phyloP scores from a whole-genome alignment of 2,113 vertebrate genomes.

The Turdus rufiventris region DNA sequence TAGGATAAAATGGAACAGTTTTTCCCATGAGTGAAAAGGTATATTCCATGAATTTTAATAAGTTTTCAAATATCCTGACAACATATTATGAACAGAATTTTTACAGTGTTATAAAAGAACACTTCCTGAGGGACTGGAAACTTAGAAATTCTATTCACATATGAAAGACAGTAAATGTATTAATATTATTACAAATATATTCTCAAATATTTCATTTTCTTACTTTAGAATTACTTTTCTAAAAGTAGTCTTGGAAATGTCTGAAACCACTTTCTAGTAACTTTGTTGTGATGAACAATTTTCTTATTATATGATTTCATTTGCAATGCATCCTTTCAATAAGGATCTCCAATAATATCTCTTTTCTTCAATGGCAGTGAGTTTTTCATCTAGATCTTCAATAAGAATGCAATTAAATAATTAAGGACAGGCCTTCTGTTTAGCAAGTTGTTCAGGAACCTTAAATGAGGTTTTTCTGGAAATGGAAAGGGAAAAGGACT shows the following conservation, averaged over 20 bases:
- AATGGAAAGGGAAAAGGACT: background rate
- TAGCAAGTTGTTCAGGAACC: background rate
- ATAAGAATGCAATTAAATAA: background rate
- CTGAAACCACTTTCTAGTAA: background rate
- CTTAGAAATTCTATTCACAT: background rate
- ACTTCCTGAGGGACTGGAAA: background rate
- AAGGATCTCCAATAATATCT: background rate
- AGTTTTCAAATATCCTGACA: background rate
- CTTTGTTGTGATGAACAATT: background rate
- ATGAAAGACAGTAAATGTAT: background rate
- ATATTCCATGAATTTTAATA: slow-evolving; percentile 16
- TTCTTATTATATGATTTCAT: background rate
- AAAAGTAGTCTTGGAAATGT: background rate
- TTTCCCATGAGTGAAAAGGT: background rate
- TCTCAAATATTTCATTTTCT: background rate
- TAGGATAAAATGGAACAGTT: background rate
- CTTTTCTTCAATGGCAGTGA: background rate
- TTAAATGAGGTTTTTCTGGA: background rate
- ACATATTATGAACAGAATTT: slow-evolving; percentile 19
- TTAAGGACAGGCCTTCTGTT: background rate
- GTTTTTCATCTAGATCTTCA: background rate
- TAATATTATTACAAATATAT: background rate
- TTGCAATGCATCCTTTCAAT: background rate
- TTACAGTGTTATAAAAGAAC: background rate
- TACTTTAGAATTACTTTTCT: background rate